Base-by-base conservation (phyloP, 2,888 invertebrate species). In the Cheilosia variabilis region DNA sequence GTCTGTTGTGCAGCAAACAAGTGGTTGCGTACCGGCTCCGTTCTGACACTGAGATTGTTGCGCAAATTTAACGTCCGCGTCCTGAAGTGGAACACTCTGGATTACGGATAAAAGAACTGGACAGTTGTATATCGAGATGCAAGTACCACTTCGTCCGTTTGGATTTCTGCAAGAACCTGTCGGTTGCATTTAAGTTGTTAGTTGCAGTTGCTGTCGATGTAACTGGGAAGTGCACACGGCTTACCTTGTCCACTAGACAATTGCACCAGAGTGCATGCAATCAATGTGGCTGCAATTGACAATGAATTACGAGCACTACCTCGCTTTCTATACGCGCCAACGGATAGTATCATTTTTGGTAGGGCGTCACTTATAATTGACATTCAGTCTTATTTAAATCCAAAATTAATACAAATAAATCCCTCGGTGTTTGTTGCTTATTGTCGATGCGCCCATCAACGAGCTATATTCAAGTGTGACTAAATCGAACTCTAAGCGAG, bases 161-260 rank as follows among this genome's bases (percentile, higher is more conserved):
- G 92, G 92, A 88, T 91, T 92, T 4, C 10, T 65, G 94, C 96
- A 89, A 95, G 96, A 83, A 72, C 60, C 92, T 92, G 45, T 24
- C 50, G 17, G 34, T 53, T 53, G 34, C 43, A 58, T 55, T 55
- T 22, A 10, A 43, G 34, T 63, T n/a, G 65, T 37, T 24, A 19
- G 19, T 13, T 13, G 37, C 31, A 37, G 13, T 52, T 17, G 22
- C 50, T 55, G 37, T 60, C 10, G 37, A 15, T 66, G 15, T 2
- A 58, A 53, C 47, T 34, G 7, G 6, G 43, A 45, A 62, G 27
- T 62, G 27, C 19, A 43, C 10, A 60, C 6, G 55, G 66, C 82
- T 66, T 82, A 82, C 82, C 66, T 24, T 76, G 81, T 53, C 76
- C 81, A 52, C n/a, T 76, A 37, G 81, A 53, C 5, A 65, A 27